A percentile compares a stretch with the other conserved stretches of the same genome.
phyloP scores from a whole-genome alignment of 64 coral and sea anemone species.

The Porites australiensis region DNA sequence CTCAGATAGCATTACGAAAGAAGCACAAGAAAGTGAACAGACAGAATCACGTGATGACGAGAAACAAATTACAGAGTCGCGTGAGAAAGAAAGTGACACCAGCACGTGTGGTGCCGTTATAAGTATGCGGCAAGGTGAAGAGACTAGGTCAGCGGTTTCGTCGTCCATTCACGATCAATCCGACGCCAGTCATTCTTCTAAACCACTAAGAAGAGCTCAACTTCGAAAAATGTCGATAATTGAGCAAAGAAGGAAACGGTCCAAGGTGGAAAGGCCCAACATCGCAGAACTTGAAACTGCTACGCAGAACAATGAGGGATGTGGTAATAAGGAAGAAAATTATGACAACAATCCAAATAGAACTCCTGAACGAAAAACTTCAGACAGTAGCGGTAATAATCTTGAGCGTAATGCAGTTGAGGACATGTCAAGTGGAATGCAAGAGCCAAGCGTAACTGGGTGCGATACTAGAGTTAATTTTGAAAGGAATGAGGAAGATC shows the following conservation, averaged over 20 bases:
- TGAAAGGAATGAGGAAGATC: background rate
- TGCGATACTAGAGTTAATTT: background rate
- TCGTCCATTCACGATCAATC: background rate
- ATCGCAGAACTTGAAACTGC: background rate
- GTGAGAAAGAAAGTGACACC: background rate
- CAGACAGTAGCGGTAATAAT: background rate
- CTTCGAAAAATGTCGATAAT: constrained; percentile 43
- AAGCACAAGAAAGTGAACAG: background rate
- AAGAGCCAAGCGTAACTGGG: background rate
- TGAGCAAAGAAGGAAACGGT: constrained; percentile 20
- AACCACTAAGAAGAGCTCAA: constrained; percentile 41
- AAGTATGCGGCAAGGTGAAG: background rate
- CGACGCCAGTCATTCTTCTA: constrained; percentile 4
- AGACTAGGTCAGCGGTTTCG: background rate
- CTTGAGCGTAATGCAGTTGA: background rate
- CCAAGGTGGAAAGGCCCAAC: constrained; percentile 17
- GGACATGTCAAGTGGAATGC: background rate
- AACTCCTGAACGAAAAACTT: background rate
- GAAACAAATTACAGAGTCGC: background rate
- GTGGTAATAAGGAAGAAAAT: background rate
- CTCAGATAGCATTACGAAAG: background rate
- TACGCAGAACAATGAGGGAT: background rate
- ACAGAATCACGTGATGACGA: background rate
- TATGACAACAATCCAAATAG: background rate
- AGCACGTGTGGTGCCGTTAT: background rate